Evolutionary conservation across 2,888 invertebrate species (phyloP).

Genomic region (Rhamnusium bicolor): DNA sequence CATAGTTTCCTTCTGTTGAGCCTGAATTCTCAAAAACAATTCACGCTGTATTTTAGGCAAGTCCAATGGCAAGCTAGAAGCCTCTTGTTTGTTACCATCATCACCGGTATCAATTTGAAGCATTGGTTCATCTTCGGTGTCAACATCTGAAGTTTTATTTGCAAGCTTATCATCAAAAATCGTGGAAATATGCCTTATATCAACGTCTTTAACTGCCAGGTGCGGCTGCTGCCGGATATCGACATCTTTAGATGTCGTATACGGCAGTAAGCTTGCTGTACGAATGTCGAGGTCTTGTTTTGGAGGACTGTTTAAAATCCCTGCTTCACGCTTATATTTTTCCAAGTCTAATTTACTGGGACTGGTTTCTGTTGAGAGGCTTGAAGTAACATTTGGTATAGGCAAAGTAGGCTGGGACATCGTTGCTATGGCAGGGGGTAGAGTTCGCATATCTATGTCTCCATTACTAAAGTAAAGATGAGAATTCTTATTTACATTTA

Average conservation of each 20-base stretch:
- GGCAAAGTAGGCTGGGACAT: conserved; percentile 29
- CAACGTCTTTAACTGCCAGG: conserved; percentile 67
- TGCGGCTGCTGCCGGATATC: conserved; percentile 55
- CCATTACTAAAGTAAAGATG: conserved; percentile 64
- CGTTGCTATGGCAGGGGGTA: conserved; percentile 57
- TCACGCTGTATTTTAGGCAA: conserved; percentile 80
- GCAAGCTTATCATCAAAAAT: conserved; percentile 43
- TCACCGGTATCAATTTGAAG: conserved; percentile 54
- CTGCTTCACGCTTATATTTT: conserved; percentile 58
- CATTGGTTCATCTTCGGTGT: conserved; percentile 50
- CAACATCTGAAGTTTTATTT: conserved; percentile 42
- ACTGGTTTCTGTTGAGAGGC: conserved; percentile 19
- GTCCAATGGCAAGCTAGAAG: conserved; percentile 69
- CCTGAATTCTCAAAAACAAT: conserved; percentile 78
- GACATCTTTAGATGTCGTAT: conserved; percentile 52
- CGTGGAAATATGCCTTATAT: conserved; percentile 69
- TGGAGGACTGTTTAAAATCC: conserved; percentile 36
- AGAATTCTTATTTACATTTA: neutral
- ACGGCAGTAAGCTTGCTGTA: conserved; percentile 36
- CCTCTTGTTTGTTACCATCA: conserved; percentile 37
- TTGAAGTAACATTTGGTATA: neutral
- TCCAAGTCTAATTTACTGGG: conserved; percentile 52
- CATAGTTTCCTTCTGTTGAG: conserved; percentile 75
- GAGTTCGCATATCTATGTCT: conserved; percentile 70
- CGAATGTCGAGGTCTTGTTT: conserved; percentile 57